phyloP scores from a whole-genome alignment of 2,113 vertebrate species.

The Sakesphorus luctuosus region DNA sequence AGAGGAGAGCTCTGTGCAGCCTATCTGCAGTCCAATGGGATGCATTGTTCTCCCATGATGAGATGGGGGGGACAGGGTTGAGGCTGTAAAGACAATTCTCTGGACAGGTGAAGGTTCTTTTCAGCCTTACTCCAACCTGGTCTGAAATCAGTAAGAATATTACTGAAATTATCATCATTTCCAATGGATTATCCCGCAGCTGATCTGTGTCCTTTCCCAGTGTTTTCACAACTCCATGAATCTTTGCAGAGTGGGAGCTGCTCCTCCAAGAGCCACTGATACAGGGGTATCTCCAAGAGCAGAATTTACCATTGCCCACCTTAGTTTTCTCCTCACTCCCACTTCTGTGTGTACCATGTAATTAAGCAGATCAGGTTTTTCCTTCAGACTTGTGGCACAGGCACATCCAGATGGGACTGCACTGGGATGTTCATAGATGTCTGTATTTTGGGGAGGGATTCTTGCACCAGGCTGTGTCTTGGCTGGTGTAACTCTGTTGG shows the following conservation, averaged over 20 bases:
- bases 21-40: background rate
- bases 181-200: background rate
- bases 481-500: too few relatives aligned
- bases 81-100: background rate
- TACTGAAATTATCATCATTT: background rate
- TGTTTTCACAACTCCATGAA: accelerated
- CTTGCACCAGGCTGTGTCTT: too few relatives aligned
- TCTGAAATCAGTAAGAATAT: background rate
- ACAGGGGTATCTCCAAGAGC: accelerated
- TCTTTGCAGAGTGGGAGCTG: accelerated
- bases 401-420: too few relatives aligned
- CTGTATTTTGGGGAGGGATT: too few relatives aligned
- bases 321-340: background rate
- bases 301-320: background rate
- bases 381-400: too few relatives aligned
- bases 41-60: accelerated
- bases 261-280: background rate
- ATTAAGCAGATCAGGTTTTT: background rate
- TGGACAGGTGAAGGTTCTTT: background rate
- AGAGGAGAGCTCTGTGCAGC: background rate
- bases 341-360: background rate
- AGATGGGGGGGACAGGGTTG: background rate
- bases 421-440: too few relatives aligned
- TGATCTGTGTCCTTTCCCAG: background rate
- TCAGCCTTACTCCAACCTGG: background rate